Conservation (phyloP, 2,797 vertebrate species). For the Alca torda region DNA sequence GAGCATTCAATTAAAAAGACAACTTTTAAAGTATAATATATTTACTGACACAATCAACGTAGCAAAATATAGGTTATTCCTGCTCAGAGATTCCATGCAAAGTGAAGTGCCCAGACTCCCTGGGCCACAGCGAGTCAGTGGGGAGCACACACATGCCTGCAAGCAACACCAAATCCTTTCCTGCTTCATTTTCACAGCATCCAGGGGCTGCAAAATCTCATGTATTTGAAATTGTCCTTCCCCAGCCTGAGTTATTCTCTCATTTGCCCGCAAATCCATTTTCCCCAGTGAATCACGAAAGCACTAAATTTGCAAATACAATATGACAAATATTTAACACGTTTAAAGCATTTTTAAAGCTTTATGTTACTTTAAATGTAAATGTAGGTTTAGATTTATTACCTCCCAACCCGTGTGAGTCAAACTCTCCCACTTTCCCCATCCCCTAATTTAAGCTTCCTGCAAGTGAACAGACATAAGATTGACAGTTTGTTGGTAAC, state of each 20-base stretch:
- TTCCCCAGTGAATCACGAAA: not conserved
- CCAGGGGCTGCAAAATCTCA: not conserved
- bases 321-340: not conserved
- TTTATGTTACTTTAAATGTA: constrained; percentile 3
- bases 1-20: not conserved
- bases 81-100: not conserved
- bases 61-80: not conserved
- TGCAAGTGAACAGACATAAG: not conserved
- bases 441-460: not conserved
- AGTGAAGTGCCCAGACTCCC: not conserved
- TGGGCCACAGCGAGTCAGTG: rapidly evolving
- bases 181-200: not conserved
- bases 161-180: not conserved
- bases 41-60: not conserved
- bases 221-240: not conserved
- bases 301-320: not conserved
- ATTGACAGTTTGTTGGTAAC: not conserved
- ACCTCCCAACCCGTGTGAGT: not conserved
- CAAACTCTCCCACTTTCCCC: not conserved
- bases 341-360: not conserved
- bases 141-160: rapidly evolving
- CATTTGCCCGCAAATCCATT: not conserved
- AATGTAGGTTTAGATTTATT: not conserved
- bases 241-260: not conserved
- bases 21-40: not conserved